phyloP scores from a whole-genome alignment of 1,140 invertebrate species.

The Pachypsylla venusta region DNA sequence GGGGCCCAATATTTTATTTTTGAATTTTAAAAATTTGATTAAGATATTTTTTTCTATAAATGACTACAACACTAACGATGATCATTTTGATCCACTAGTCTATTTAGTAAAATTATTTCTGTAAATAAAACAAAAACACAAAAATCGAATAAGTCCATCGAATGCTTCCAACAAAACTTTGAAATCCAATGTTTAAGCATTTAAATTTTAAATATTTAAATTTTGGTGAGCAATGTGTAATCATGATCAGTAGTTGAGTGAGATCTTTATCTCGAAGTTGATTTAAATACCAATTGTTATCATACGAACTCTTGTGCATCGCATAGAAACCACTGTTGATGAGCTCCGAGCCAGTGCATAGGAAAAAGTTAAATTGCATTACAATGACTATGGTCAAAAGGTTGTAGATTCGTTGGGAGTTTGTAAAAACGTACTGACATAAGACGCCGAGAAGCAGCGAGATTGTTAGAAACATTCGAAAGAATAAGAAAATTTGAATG shows the following conservation, averaged over 20 bases:
- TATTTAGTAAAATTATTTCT: no score
- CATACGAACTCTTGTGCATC: not conserved
- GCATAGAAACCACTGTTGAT: not conserved
- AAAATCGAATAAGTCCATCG: not conserved
- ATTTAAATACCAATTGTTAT: not conserved
- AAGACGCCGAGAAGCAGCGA: not conserved
- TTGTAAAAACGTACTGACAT: not conserved
- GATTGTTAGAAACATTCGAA: not conserved
- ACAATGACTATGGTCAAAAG: not conserved
- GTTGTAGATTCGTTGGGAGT: slow-evolving; percentile 2
- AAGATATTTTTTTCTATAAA: no score
- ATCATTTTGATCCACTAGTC: no score
- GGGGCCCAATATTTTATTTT: no score
- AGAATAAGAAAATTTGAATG: not conserved
- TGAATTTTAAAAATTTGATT: no score
- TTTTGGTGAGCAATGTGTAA: not conserved
- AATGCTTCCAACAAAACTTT: not conserved
- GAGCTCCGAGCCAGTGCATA: not conserved
- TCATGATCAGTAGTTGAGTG: not conserved
- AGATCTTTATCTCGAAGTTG: no score
- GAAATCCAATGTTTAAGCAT: not conserved
- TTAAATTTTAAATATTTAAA: not conserved
- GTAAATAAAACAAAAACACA: not conserved
- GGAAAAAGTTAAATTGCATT: slow-evolving; percentile 6
- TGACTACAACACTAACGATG: no score